A percentile compares a stretch with the other conserved stretches of the same genome.
These are phyloP conservation scores for Pitangus sulphuratus DNA, from an alignment of 2,797 vertebrate species.

Conservation along the genomic window DNA sequence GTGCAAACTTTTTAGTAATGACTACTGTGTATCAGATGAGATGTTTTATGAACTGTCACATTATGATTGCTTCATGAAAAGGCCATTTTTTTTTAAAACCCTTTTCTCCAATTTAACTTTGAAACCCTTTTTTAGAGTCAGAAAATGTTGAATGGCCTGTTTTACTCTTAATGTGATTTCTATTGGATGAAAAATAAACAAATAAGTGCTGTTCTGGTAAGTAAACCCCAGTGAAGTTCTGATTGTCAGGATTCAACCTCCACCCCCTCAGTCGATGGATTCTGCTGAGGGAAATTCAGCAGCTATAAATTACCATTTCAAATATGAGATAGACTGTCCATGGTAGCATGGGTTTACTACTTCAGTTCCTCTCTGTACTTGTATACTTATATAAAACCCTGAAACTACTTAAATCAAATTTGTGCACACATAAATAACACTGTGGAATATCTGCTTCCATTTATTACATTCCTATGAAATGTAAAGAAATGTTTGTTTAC, in stretches of 20 bases:
- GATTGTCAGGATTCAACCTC: slow-evolving; percentile 45
- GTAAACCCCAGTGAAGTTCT: slow-evolving; percentile 42
- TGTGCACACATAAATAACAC: background rate
- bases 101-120: background rate
- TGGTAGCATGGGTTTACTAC: background rate
- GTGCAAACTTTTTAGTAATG: background rate
- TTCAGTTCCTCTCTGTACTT: background rate
- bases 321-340: background rate
- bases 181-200: background rate
- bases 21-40: background rate
- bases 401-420: background rate
- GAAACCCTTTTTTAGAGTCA: background rate
- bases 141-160: slow-evolving; percentile 48
- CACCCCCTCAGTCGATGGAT: background rate
- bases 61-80: background rate
- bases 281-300: background rate
- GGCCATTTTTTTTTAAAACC: background rate
- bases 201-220: background rate
- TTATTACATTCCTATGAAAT: slow-evolving; percentile 6
- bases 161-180: background rate
- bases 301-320: background rate
- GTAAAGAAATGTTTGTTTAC: background rate
- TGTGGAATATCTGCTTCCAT: background rate
- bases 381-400: background rate
- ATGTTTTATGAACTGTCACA: background rate